Evolutionary conservation across 92 coral and sea anemone genomes (phyloP).

Genomic region (Chrysogorgia sp.): DNA sequence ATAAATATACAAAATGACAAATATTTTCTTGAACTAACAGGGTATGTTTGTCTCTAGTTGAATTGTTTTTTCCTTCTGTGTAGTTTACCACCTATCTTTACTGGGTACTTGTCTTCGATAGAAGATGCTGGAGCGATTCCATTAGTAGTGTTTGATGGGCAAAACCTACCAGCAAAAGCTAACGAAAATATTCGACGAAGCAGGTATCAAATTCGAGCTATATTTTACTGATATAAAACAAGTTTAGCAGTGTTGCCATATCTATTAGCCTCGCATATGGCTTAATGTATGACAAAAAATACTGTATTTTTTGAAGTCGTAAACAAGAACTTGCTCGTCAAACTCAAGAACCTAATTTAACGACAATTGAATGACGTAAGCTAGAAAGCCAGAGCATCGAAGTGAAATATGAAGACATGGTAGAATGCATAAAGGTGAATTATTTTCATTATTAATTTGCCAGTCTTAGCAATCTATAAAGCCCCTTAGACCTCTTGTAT

Average conservation of each 20-base stretch:
- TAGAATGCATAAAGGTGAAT: slow-evolving; percentile 18
- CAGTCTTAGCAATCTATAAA: not conserved
- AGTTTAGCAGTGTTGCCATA: slow-evolving; percentile 3
- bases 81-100: slow-evolving; percentile 1
- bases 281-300: slow-evolving; percentile 16
- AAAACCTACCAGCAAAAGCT: slow-evolving; percentile 32
- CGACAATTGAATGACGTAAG: slow-evolving; percentile 16
- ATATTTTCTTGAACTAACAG: not conserved
- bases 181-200: slow-evolving; percentile 46
- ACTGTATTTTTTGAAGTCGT: not conserved
- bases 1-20: not conserved
- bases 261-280: not conserved
- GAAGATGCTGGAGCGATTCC: not conserved
- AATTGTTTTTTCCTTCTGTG: not conserved
- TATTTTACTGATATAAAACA: slow-evolving; percentile 1
- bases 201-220: slow-evolving; percentile 13
- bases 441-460: no score
- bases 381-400: slow-evolving; percentile 16
- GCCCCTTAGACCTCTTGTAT: not conserved
- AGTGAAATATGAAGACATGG: slow-evolving; percentile 18
- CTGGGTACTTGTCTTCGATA: slow-evolving; percentile 4
- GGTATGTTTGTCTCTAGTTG: not conserved
- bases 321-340: slow-evolving; percentile 12
- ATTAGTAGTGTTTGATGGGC: slow-evolving; percentile 17
- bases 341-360: not conserved